These are phyloP conservation scores for Mobula hypostoma DNA, from an alignment of 2,113 vertebrate genomes.

Conservation along the genomic window DNA sequence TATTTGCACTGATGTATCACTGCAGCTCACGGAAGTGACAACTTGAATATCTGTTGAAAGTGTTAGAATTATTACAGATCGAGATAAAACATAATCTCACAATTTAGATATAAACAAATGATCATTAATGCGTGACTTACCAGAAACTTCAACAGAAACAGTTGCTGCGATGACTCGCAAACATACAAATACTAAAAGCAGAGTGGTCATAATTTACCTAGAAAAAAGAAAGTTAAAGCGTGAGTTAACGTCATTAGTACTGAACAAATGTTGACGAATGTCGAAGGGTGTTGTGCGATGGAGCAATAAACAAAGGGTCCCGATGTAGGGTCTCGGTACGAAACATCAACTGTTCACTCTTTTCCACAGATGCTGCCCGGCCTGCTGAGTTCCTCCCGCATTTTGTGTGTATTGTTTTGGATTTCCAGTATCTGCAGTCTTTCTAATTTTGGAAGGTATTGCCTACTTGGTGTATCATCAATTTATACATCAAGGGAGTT, in stretches of 20 bases:
- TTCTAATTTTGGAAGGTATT: neutral
- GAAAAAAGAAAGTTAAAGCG: conserved; percentile 42
- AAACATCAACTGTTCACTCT: neutral
- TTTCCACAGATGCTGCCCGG: too few species aligned
- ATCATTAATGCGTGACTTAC: conserved; percentile 46
- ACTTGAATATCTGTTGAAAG: neutral
- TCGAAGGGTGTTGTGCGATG: neutral
- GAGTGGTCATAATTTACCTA: conserved; percentile 80
- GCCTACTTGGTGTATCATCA: neutral
- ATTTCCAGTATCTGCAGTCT: too few species aligned
- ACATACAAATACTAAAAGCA: conserved; percentile 67
- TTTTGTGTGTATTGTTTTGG: too few species aligned
- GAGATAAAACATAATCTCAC: neutral
- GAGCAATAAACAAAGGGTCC: too few species aligned
- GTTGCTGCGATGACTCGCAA: conserved; percentile 61
- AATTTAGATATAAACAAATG: neutral
- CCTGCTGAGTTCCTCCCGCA: too few species aligned
- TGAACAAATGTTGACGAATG: neutral
- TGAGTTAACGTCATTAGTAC: neutral
- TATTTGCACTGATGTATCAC: neutral
- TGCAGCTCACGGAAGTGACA: neutral
- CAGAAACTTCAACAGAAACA: conserved; percentile 60
- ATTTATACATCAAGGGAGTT: too few species aligned
- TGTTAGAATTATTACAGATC: neutral
- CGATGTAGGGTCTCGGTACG: too few species aligned